Base-by-base conservation (phyloP, 2,797 vertebrate species). In the Pterois miles region DNA sequence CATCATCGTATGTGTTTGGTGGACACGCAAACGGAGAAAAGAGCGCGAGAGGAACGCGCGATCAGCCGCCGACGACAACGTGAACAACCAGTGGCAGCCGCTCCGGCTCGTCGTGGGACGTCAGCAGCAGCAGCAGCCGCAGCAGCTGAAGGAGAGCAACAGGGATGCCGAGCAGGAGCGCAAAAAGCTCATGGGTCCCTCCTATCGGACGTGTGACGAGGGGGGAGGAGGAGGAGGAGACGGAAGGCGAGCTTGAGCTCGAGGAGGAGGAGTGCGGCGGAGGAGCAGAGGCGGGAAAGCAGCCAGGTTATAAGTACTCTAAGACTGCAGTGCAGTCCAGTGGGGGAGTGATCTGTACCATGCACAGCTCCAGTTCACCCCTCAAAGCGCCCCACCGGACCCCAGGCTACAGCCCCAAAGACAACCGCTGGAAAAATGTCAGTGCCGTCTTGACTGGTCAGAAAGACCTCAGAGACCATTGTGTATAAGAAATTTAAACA, bases 21-120 rank as follows among this genome's bases (percentile, higher is more conserved):
- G 98, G 98, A 99, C 96, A 0, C 96, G 97, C 64, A 99, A 99
- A 76, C 95, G 98, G 50, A 97, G 97, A 96, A 99, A 99, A 98
- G 98, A 96, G 83, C 94, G 98, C 0, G 97, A 99, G 92, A 96
- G 98, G 86, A 76, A 92, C 71, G 20, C 72, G 0, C 83, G 74
- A 1, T 78, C 80, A 0, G 34, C 74, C 13, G 74, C 93, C 9
- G 97, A 96, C 25, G 96, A 97, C 65, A 96, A 88, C 62, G 88
- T 97, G 80, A 99, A 99, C 95, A 99, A 99, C 95, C 98, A 98
- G 87, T 98, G 97, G 97, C 97, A 97, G 5, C 96, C 97, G 0
- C 96, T 99, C 29, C 96, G 96, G 77, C 96, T 96, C 8, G 96
- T 99, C 8, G 85, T 84, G 76, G 80, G 89, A n/a, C 81, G 76